Base-by-base conservation (phyloP, 64 coral and sea anemone genomes). In the Actinia tenebrosa region DNA sequence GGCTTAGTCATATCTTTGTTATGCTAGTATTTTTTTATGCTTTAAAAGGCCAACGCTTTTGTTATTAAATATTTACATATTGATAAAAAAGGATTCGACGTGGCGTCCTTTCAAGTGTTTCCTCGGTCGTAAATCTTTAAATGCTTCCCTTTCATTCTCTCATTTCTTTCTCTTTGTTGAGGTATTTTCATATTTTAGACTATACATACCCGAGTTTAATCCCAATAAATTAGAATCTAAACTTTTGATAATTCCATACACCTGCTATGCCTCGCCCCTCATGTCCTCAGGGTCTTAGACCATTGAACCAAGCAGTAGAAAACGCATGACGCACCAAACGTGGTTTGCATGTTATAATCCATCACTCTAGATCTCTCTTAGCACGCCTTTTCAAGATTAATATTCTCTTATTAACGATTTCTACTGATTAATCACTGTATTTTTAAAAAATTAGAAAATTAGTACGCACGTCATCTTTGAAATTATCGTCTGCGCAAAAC, bases 51-150 rank as follows among this genome's bases (percentile, higher is more conserved):
- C 25, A 3, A 7, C 10, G 10, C 13, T 30, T 72, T 72, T 72
- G 69, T 72, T 22, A 23, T 66, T 26, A 75, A 75, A 75, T 75
- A 75, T 75, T 75, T 75, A 75, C 69, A 75, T 75, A n/a, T 30
- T 10, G 25, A 75, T 75, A 23, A 75, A 50, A 50, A 30, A 75
- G n/a, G 26, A 75, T 14, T 66, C 42, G 69, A 75, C 25, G 9
- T 27, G 26, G 19, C n/a, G n/a, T n/a, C 42, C 69, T 42, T 6
- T 42, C 69, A 75, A 75, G 42, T 42, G 27, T 75, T 75, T 75
- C 69, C 27, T 10, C n/a, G 11, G 1, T 75, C 69, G 26, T 75
- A 27, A 75, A 42, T 75, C 25, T 30, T 75, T 0, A 75, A 75
- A 75, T 75, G 26, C 69, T 14, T 30, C 2, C 11, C 25, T 72